phyloP scores from a whole-genome alignment of 2,113 vertebrate genomes.

The Cynopterus brachyotis region DNA sequence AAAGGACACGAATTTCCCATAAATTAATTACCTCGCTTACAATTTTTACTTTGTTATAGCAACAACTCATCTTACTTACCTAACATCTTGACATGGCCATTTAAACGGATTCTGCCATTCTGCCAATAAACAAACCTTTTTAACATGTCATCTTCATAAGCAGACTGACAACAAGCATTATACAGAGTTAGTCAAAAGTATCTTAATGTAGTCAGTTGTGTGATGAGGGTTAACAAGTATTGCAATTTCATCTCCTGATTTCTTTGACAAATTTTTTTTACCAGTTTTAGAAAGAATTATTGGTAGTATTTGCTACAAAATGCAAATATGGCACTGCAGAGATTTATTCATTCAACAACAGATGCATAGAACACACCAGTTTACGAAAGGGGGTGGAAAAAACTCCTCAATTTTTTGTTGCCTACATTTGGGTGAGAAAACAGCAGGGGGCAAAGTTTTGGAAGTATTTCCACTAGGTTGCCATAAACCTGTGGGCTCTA shows the following conservation, averaged over 20 bases:
- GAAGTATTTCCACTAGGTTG: neutral
- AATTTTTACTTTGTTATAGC: constrained; percentile 27
- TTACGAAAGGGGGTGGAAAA: neutral
- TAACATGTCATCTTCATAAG: neutral
- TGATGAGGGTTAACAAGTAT: neutral
- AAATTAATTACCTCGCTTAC: neutral
- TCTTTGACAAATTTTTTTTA: neutral
- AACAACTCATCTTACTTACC: constrained; percentile 26
- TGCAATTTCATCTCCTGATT: neutral
- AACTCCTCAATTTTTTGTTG: neutral
- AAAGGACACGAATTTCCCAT: neutral
- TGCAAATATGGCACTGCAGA: neutral
- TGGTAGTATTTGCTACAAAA: neutral
- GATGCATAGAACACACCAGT: neutral
- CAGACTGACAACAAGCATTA: neutral
- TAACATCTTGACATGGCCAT: neutral
- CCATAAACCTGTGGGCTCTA: neutral
- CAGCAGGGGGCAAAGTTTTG: neutral
- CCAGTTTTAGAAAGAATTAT: neutral
- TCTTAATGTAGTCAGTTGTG: neutral
- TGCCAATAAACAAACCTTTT: neutral
- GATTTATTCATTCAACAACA: neutral
- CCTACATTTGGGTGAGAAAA: neutral
- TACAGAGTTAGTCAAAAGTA: neutral
- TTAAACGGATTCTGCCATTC: neutral